Evolutionary conservation across 2,797 vertebrate species (phyloP), one percentile per base, ranked within the genome.

Genomic region (Argya squamiceps): DNA sequence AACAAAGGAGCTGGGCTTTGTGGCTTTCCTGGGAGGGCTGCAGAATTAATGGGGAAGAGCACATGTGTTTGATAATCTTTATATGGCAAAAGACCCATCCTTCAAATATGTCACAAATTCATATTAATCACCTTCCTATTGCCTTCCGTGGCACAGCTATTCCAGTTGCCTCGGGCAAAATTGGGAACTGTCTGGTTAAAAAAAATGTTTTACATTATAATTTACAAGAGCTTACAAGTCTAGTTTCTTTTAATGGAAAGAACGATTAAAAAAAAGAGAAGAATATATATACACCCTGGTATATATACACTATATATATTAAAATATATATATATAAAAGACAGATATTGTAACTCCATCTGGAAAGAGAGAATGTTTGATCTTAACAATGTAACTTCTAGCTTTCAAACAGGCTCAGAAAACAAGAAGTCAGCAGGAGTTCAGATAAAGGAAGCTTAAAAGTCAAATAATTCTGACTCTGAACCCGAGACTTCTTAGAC

Each of bases 371-470:
- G 96, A 96, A 97, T 87, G 94, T 97, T 97, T 98, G 97, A 98
- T 97, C 95, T 98, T 97, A 97, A 98, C 97, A 98, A 98, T 98
- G 97, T 97, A 97, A 97, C 97, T 97, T 96, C 94, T 94, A 87
- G 96, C 96, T 97, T 97, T 98, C 96, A 97, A 97, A 96, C 95
- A 94, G 96, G 97, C 97, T 96, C 94, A 94, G 96, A 97, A 97
- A 98, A 97, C 97, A 97, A 97, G 97, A 96, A 97, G 97, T 97
- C 97, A 96, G 97, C 97, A 96, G 97, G 97, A 97, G 97, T 97
- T 97, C 97, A 97, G 97, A 97, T 97, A 91, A 96, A 97, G 97
- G 97, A 96, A 97, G 97, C 97, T 96, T 97, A 97, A 98, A 97
- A 97, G 97, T 97, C 97, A 96, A 97, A 97, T 97, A 97, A 97